phyloP scores from a whole-genome alignment of 2,797 vertebrate genomes.

The Sebastes steindachneri region DNA sequence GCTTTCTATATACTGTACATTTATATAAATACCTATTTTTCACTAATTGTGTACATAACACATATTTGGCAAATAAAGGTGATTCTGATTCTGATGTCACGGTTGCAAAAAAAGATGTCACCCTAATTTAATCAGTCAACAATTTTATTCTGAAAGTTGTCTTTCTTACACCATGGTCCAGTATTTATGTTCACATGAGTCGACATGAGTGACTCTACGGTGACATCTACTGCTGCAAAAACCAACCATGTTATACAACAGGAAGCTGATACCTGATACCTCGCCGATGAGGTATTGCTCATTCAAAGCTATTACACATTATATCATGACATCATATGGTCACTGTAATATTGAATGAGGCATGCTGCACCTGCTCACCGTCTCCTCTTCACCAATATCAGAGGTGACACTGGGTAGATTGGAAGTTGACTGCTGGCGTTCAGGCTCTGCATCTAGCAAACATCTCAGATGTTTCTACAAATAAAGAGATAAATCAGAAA shows the following conservation, averaged over 20 bases:
- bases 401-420: neutral
- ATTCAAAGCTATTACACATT: neutral
- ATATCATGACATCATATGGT: neutral
- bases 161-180: too few species aligned
- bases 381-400: neutral
- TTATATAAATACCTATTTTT: neutral
- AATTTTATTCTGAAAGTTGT: too few species aligned
- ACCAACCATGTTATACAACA: neutral
- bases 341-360: too few species aligned
- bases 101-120: neutral
- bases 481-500: neutral
- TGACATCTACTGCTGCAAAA: slow-evolving; percentile 38
- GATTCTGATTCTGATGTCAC: neutral
- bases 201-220: slow-evolving; percentile 10
- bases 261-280: neutral
- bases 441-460: neutral
- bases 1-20: neutral
- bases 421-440: neutral
- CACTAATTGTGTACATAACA: neutral
- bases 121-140: neutral
- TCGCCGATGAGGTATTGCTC: neutral
- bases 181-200: neutral
- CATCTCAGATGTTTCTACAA: fast-evolving
- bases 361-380: too few species aligned
- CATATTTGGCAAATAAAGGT: too few species aligned